Base-by-base conservation (phyloP, 2,888 invertebrate genomes). In the Andricus curvator region DNA sequence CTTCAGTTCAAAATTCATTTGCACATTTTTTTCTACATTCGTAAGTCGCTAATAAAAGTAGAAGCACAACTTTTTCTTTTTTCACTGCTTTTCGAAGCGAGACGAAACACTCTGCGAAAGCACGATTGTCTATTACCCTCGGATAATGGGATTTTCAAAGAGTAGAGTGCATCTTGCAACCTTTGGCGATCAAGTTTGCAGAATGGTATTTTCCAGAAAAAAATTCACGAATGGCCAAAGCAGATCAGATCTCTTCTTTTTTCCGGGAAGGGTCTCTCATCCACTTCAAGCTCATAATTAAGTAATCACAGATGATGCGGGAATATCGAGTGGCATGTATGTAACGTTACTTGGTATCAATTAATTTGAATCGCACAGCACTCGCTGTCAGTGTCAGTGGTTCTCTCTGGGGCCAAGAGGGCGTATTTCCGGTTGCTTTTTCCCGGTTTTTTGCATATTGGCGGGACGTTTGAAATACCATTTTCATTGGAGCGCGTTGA, bases 301-400 rank as follows among this genome's bases (percentile, higher is more conserved):
- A 89, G 89, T 90, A 88, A 89, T 90, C 89, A 86, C 89, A 89
- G 87, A 88, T 88, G 88, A 89, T 86, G 88, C 85, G 85, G 85
- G 85, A 84, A 84, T 87, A 89, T 89, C 86, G 87, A 90, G 88
- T 88, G 85, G 85, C 82, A 85, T 79, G 56, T 66, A 65, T 80
- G 48, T 15, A 44, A 77, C 60, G 41, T 66, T 67, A 80, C 68
- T 60, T 29, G 41, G 25, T 77, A 68, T 80, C 77, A 68, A 67
- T 80, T 70, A 70, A 51, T 70, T 51, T 51, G 70, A 51, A 56
- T 74, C 20, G 56, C 74, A 56, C 33, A 74, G 56, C 22, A 74
- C 56, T 37, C 33, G 74, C n/a, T 56, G 56, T 74, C 70, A 74
- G 70, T 74, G 51, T 33, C 74, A 74, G 74, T 74, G 74, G 74